Percentiles rank a stretch among this genome's conserved stretches.
Evolutionary conservation across 1,140 invertebrate genomes (phyloP).

Genomic region (Agrypnia vestita): DNA sequence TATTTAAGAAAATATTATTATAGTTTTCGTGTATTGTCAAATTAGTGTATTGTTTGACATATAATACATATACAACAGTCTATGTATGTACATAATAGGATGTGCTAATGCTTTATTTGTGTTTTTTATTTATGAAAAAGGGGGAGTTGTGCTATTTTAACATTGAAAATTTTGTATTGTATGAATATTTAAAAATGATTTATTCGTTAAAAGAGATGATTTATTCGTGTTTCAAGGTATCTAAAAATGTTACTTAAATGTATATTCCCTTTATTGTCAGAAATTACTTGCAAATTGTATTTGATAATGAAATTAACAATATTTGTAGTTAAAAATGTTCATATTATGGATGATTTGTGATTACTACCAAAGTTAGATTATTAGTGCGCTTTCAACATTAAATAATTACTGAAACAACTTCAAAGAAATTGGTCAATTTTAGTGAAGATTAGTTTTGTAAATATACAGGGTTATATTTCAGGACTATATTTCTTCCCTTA

Average conservation of each 20-base stretch:
- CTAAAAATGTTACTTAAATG: slow-evolving; percentile 44
- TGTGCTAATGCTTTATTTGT: no score
- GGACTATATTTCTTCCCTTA: no score
- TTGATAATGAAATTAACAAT: not conserved
- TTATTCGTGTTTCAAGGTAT: slow-evolving; percentile 31
- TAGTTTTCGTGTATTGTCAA: no score
- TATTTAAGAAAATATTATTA: no score
- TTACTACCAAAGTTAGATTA: slow-evolving; percentile 52
- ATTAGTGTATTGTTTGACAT: slow-evolving; percentile 8
- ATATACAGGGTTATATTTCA: no score
- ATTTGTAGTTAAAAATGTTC: slow-evolving; percentile 10
- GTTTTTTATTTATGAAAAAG: no score
- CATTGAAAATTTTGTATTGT: slow-evolving; percentile 4
- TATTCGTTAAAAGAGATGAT: not conserved
- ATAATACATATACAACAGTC: slow-evolving; percentile 21
- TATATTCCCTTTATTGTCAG: slow-evolving; percentile 40
- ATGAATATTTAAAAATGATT: not conserved
- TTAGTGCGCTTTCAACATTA: not conserved
- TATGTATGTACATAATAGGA: not conserved
- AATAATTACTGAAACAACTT: no score
- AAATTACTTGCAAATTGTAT: slow-evolving; percentile 5
- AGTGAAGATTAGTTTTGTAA: no score
- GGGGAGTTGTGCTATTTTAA: no score
- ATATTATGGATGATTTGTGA: slow-evolving; percentile 33
- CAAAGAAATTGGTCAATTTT: slow-evolving; percentile 12